Evolutionary conservation across 2,888 invertebrate species (phyloP).

Genomic region (Apodemia hepburni): DNA sequence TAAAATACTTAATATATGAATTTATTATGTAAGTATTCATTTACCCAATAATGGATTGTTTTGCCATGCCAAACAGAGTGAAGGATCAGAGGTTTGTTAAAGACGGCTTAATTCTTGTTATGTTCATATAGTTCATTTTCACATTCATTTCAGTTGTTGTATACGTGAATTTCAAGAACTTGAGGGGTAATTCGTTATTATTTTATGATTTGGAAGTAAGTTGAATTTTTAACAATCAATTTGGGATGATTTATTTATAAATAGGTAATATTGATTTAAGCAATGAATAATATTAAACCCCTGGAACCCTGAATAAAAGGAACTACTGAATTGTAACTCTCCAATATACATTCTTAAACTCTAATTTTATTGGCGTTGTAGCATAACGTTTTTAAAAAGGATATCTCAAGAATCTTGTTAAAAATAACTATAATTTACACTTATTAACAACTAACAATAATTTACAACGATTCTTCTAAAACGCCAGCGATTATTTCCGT

Average conservation of each 20-base stretch:
- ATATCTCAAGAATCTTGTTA: no score
- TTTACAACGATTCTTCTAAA: no score
- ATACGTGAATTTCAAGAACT: slow-evolving; percentile 47
- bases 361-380: no score
- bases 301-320: no score
- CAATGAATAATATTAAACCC: no score
- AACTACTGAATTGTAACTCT: no score
- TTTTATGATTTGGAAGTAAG: not conserved
- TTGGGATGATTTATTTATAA: not conserved
- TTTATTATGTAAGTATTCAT: slow-evolving; percentile 28
- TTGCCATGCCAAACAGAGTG: slow-evolving; percentile 75
- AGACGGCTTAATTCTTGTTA: slow-evolving; percentile 43
- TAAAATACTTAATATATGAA: slow-evolving; percentile 23
- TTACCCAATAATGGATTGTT: slow-evolving; percentile 57
- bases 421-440: no score
- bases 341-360: no score
- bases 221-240: slow-evolving; percentile 3
- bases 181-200: not conserved
- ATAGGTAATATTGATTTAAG: no score
- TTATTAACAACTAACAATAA: no score
- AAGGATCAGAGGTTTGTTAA: slow-evolving; percentile 75
- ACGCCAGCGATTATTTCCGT: no score
- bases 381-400: no score
- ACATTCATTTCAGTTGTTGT: slow-evolving; percentile 25
- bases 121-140: slow-evolving; percentile 32